These are phyloP conservation scores for Melanerpes aurifrons DNA, from an alignment of 2,113 vertebrate genomes.

Conservation along the genomic window DNA sequence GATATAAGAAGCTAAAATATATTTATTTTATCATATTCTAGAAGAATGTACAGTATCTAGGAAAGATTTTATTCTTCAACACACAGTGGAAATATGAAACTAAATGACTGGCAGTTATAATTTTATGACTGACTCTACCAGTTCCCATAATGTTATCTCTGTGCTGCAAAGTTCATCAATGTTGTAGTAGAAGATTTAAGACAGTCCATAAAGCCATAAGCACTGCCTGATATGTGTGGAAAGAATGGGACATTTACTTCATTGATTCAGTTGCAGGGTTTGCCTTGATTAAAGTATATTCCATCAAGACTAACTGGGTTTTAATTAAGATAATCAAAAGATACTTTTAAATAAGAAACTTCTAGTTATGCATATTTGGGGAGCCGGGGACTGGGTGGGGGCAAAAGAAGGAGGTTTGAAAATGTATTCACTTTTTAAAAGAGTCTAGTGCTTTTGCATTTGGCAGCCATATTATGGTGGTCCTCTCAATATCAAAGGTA, in stretches of 20 bases:
- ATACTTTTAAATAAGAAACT: background rate
- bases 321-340: background rate
- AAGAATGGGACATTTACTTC: background rate
- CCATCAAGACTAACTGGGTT: background rate
- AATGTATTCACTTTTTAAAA: background rate
- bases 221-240: background rate
- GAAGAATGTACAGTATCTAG: background rate
- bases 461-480: background rate
- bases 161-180: background rate
- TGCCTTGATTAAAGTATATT: background rate
- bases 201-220: background rate
- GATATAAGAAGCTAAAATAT: background rate
- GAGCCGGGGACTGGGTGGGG: rapidly evolving
- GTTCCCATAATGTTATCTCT: background rate
- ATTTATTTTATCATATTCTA: background rate
- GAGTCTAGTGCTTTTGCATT: background rate
- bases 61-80: background rate
- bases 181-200: background rate
- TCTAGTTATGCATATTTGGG: background rate
- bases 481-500: background rate
- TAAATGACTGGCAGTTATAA: background rate
- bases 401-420: background rate
- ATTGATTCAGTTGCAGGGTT: background rate
- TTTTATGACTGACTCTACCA: background rate
- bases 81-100: background rate